A percentile compares a stretch with the other conserved stretches of the same genome.
phyloP scores from a whole-genome alignment of 2,888 invertebrate species.

The Isoperla grammatica region DNA sequence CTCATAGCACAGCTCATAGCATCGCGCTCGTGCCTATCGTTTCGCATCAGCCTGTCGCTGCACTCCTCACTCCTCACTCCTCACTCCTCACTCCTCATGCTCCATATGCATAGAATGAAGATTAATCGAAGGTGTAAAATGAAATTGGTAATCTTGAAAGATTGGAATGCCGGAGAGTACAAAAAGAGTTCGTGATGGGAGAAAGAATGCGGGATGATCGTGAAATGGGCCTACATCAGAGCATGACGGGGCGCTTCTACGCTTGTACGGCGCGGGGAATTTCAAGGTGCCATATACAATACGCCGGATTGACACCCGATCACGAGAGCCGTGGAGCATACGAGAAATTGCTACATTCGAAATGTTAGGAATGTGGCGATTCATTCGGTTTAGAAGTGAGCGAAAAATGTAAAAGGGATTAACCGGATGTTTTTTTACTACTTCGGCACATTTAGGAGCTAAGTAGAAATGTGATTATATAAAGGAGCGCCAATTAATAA shows the following conservation, averaged over 20 bases:
- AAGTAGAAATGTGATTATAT: no score
- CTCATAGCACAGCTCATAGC: no score
- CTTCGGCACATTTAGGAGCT: no score
- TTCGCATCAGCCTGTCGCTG: no score
- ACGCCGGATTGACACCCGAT: not conserved
- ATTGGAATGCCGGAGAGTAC: not conserved
- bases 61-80: no score
- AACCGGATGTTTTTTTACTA: no score
- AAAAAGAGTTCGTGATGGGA: not conserved
- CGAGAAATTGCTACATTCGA: not conserved
- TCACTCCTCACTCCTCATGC: no score
- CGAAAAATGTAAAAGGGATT: no score
- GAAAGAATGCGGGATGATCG: not conserved
- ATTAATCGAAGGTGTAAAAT: constrained; percentile 4
- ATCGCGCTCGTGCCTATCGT: no score
- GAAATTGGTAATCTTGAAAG: not conserved
- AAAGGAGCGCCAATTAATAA: no score
- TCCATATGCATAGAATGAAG: not conserved
- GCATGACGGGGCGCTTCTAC: not conserved
- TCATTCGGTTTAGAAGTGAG: not conserved
- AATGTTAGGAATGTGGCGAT: constrained; percentile 5
- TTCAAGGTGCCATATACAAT: constrained; percentile 5
- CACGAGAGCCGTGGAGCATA: not conserved
- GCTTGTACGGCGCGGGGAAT: not conserved
- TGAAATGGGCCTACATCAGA: constrained; percentile 1